These are phyloP conservation scores for Arenaria interpres DNA, from an alignment of 2,113 vertebrate species.

Conservation along the genomic window DNA sequence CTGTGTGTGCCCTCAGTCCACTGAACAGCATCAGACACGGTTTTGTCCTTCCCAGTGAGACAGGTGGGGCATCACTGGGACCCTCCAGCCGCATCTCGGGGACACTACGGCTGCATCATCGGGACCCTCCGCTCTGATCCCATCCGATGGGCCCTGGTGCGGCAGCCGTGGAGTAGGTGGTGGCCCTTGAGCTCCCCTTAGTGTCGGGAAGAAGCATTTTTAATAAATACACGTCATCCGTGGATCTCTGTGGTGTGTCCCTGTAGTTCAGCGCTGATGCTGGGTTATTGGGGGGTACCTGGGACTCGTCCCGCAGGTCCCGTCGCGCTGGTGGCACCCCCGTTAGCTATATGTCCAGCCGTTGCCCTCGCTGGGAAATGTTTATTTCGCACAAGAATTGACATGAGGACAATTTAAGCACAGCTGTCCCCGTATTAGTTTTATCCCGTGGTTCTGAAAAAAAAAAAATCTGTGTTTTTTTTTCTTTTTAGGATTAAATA, in stretches of 20 bases:
- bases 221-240: no score
- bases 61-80: fast-evolving
- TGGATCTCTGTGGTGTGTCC: no score
- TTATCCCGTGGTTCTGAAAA: neutral
- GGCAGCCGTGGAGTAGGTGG: neutral
- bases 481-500: neutral
- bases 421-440: neutral
- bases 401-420: no score
- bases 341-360: fast-evolving
- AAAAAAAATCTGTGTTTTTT: neutral
- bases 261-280: fast-evolving
- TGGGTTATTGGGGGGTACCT: neutral
- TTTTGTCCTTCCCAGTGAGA: neutral
- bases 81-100: no score
- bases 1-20: fast-evolving
- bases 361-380: neutral
- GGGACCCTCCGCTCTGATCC: no score
- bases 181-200: slow-evolving; percentile 65
- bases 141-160: neutral
- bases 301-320: neutral
- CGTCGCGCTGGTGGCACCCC: fast-evolving
- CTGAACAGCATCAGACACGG: neutral
- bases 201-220: slow-evolving; percentile 14
- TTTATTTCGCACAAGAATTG: neutral
- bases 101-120: neutral